These are phyloP conservation scores for Paracanthobrama guichenoti DNA, from an alignment of 2,113 vertebrate species.

Conservation along the genomic window DNA sequence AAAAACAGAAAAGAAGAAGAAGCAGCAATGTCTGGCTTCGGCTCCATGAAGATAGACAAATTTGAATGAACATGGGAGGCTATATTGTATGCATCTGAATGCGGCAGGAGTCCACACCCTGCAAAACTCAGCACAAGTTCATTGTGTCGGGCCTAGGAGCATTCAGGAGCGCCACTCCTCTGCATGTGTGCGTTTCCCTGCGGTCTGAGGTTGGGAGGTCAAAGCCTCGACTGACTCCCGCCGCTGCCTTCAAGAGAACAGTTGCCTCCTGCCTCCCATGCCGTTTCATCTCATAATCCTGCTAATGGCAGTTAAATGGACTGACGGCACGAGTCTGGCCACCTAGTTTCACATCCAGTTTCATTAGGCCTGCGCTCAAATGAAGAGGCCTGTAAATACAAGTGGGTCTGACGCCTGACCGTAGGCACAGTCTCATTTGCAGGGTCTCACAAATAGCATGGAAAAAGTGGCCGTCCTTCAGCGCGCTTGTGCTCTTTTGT, in stretches of 20 bases:
- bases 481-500: slow-evolving; percentile 67
- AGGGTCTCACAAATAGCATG: slow-evolving; percentile 60
- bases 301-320: slow-evolving; percentile 42
- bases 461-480: slow-evolving; percentile 54
- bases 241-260: slow-evolving; percentile 14
- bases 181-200: slow-evolving; percentile 24
- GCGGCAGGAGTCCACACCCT: slow-evolving; percentile 29
- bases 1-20: not conserved
- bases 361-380: slow-evolving; percentile 65
- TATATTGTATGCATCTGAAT: slow-evolving; percentile 34
- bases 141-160: slow-evolving; percentile 40
- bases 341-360: not conserved
- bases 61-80: slow-evolving; percentile 68
- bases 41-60: slow-evolving; percentile 76
- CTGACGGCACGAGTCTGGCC: not conserved
- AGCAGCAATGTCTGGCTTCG: slow-evolving; percentile 68
- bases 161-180: slow-evolving; percentile 27
- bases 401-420: slow-evolving; percentile 69
- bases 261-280: slow-evolving; percentile 26
- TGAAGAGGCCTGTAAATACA: slow-evolving; percentile 73
- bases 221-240: slow-evolving; percentile 22
- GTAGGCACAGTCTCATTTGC: slow-evolving; percentile 54
- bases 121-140: slow-evolving; percentile 46
- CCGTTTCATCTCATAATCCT: slow-evolving; percentile 33
- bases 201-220: slow-evolving; percentile 39